These are phyloP conservation scores for Enoplosus armatus DNA, from an alignment of 2,797 vertebrate species.

Conservation along the genomic window DNA sequence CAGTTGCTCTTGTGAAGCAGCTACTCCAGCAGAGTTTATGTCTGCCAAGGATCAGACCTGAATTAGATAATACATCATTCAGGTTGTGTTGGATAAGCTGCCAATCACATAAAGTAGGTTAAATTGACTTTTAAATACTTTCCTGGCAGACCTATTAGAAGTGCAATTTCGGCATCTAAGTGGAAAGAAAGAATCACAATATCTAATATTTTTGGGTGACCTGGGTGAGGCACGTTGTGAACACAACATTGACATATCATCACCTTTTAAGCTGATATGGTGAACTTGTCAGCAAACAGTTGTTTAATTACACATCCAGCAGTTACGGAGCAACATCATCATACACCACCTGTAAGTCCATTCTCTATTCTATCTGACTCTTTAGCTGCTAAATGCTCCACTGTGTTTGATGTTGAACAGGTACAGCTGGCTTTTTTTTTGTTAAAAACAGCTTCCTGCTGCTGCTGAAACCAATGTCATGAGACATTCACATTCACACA, in stretches of 20 bases:
- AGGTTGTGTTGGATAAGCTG: conserved; percentile 4
- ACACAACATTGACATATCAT: not conserved
- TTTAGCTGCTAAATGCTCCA: not conserved
- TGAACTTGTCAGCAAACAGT: too few relatives aligned
- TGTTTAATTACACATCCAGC: not conserved
- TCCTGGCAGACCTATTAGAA: not conserved
- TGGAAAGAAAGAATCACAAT: not conserved
- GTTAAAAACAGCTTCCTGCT: not conserved
- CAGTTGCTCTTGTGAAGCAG: conserved; percentile 24
- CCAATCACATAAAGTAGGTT: conserved; percentile 13
- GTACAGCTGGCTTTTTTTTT: not conserved
- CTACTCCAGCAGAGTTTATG: not conserved
- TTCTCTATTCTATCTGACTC: not conserved
- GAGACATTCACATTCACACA: too few relatives aligned
- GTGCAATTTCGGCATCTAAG: not conserved
- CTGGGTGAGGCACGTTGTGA: too few relatives aligned
- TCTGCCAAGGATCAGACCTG: conserved; percentile 17
- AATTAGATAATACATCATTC: conserved; percentile 5
- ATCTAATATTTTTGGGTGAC: not conserved
- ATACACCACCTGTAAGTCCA: not conserved
- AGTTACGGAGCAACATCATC: not conserved
- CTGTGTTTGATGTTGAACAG: not conserved
- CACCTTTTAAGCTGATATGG: not conserved
- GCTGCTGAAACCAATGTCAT: not conserved
- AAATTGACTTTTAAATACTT: conserved; percentile 13